Conservation (phyloP, 2,888 invertebrate species). For the Zaprionus bogoriensis region DNA sequence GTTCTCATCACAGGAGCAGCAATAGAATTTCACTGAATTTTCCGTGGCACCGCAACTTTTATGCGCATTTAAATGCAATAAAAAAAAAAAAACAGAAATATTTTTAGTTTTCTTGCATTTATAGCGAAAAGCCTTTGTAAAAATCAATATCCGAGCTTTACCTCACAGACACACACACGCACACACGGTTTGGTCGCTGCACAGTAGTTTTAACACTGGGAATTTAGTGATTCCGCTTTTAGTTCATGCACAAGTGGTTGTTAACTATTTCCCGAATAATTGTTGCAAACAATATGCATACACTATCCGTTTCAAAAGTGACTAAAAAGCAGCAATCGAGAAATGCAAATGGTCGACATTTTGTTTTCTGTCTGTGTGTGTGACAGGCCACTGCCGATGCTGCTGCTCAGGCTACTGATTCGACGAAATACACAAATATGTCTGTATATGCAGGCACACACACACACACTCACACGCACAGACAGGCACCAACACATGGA, state of each 20-base stretch:
- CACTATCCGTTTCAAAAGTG: slow-evolving; percentile 21
- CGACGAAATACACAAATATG: slow-evolving; percentile 52
- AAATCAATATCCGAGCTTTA: slow-evolving; percentile 62
- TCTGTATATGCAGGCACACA: slow-evolving; percentile 28
- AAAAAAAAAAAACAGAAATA: not conserved
- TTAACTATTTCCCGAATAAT: slow-evolving; percentile 5
- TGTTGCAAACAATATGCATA: slow-evolving; percentile 12
- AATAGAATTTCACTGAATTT: not conserved
- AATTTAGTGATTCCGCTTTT: not conserved
- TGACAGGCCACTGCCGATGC: slow-evolving; percentile 35
- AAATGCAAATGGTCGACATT: slow-evolving; percentile 75
- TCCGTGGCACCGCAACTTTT: no score
- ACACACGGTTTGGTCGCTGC: slow-evolving; percentile 12
- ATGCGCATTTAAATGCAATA: no score
- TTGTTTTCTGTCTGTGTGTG: slow-evolving; percentile 71
- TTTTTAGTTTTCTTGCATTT: slow-evolving; percentile 17
- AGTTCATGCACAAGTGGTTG: not conserved
- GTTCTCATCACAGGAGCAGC: not conserved
- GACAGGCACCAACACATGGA: no score
- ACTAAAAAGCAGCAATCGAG: slow-evolving; percentile 44
- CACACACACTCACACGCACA: not conserved
- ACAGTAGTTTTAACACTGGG: slow-evolving; percentile 18
- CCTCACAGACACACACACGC: slow-evolving; percentile 22
- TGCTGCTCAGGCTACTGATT: slow-evolving; percentile 60
- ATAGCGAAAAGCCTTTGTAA: slow-evolving; percentile 50